Evolutionary conservation across 2,113 vertebrate species (phyloP).

Genomic region (Chaenocephalus aceratus): DNA sequence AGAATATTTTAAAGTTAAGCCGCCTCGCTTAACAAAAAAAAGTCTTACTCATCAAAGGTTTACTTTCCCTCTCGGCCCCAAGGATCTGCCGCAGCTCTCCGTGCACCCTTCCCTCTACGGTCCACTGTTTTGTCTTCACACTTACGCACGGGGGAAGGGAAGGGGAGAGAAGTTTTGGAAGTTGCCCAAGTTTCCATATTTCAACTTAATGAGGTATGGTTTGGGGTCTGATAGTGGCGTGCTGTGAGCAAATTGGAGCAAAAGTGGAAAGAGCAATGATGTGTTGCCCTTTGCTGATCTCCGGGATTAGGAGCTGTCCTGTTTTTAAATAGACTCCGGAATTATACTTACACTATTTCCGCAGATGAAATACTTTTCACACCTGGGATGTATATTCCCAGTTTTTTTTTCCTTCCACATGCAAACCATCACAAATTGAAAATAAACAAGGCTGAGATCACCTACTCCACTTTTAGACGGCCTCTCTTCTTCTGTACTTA

Average conservation of each 20-base stretch:
- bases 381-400: slow-evolving; percentile 52
- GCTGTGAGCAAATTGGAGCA: slow-evolving; percentile 71
- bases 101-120: slow-evolving; percentile 52
- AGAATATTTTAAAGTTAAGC: slow-evolving; percentile 88
- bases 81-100: slow-evolving; percentile 57
- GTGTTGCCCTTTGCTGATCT: slow-evolving; percentile 45
- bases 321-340: slow-evolving; percentile 52
- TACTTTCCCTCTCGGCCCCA: slow-evolving; percentile 63
- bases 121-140: slow-evolving; percentile 74
- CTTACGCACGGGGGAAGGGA: slow-evolving; percentile 38
- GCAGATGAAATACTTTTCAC: slow-evolving; percentile 57
- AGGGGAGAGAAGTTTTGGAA: slow-evolving; percentile 47
- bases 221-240: slow-evolving; percentile 60
- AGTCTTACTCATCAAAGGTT: slow-evolving; percentile 85
- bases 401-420: slow-evolving; percentile 21
- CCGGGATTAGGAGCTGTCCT: slow-evolving; percentile 51
- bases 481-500: background rate
- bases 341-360: slow-evolving; percentile 50
- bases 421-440: slow-evolving; percentile 29
- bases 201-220: slow-evolving; percentile 72
- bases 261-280: slow-evolving; percentile 45
- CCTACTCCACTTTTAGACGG: slow-evolving; percentile 17
- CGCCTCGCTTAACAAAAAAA: slow-evolving; percentile 82
- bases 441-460: slow-evolving; percentile 37
- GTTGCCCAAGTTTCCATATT: slow-evolving; percentile 75